Evolutionary conservation across 2,797 vertebrate species (phyloP), one percentile per base, ranked within the genome.

Genomic region (Enteromius mattozi): DNA sequence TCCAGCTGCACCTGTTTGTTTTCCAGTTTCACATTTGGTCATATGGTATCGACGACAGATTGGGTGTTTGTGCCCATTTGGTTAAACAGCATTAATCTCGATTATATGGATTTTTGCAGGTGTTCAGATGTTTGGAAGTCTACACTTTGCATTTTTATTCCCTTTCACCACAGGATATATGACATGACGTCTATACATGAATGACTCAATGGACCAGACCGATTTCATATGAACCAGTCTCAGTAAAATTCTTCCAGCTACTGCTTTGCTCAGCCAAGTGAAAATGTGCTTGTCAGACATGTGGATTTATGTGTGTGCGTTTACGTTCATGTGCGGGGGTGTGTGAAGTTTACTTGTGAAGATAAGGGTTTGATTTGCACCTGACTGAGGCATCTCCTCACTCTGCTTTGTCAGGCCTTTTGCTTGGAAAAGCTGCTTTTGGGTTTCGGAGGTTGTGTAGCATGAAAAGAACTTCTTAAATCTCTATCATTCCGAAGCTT

Each of bases 381-480:
- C 42, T 65, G 69, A 47, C 42, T 68, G 51, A 71, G 77, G 54
- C 35, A 54, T 77, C 54, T 68, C 70, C n/a, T 81, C 70, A 21
- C 49, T 75, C 16, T 72, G 63, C 49, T 56, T 85, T 69, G 75
- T 79, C n/a, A 35, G 40, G 74, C 54, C 61, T 70, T 76, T 33
- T 30, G 49, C 56, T 59, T 40, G 37, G 69, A 86, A 54, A 70
- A 59, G 75, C 33, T 7, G 30, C 33, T 61, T 80, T 66, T 42
- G 3, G 69, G 49, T 78, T 70, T 45, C 42, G 2, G 68, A 12
- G 68, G 59, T 83, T 72, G 27, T 56, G 45, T 65, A 21, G 56
- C 47, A 54, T 45, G 24, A 81, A 78, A 86, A 61, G 10, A 35
- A 42, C 42, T 82, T 84, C 77, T 79, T 84, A 75, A 86, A 35